Percentiles rank a stretch among this genome's conserved stretches.
These are phyloP conservation scores for Uria aalge DNA, from an alignment of 2,113 vertebrate genomes.

Conservation along the genomic window DNA sequence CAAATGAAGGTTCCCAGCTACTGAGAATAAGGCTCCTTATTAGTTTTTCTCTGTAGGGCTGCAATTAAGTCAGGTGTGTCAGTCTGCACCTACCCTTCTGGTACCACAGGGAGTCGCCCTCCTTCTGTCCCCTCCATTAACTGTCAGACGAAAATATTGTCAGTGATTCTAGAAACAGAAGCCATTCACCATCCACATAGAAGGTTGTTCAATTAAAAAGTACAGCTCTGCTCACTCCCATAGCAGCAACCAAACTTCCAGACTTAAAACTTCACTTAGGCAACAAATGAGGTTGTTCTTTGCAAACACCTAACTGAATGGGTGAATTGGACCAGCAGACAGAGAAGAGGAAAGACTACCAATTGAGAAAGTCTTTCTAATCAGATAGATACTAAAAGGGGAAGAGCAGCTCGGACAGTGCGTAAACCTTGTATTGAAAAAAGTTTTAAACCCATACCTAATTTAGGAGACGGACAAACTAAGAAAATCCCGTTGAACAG, in stretches of 20 bases:
- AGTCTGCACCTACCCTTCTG: neutral
- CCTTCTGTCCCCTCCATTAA: neutral
- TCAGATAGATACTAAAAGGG: neutral
- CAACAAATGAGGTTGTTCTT: neutral
- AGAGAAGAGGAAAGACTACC: neutral
- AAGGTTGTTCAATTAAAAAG: neutral
- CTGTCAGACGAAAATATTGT: neutral
- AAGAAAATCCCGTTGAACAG: neutral
- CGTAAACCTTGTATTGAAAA: neutral
- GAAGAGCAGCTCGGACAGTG: neutral
- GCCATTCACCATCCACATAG: neutral
- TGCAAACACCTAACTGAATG: neutral
- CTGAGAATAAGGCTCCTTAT: neutral
- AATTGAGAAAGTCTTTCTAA: neutral
- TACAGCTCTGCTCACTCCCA: neutral
- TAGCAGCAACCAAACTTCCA: neutral
- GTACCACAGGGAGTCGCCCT: neutral
- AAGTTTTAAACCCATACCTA: neutral
- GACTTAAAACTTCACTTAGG: neutral
- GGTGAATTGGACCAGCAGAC: neutral
- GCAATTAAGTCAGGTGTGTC: neutral
- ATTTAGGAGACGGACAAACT: neutral
- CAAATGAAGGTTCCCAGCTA: neutral
- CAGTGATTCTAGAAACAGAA: neutral
- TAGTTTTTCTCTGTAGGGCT: neutral